Percentiles rank a stretch among this genome's conserved stretches.
Conservation (phyloP, 2,797 vertebrate genomes). For the Enoplosus armatus region DNA sequence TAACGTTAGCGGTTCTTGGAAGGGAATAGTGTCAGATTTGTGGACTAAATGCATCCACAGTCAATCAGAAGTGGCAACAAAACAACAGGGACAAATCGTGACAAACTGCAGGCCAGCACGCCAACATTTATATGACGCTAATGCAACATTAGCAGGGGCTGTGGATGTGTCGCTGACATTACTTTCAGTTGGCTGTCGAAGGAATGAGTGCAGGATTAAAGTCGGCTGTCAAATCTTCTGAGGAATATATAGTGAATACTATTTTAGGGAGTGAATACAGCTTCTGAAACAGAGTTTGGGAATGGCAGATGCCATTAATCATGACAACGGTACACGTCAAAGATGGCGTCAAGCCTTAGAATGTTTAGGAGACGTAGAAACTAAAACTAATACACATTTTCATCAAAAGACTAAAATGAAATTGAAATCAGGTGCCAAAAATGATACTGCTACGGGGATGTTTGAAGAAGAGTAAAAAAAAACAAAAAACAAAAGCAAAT, state of each 20-base stretch:
- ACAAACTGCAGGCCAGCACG: too few relatives aligned
- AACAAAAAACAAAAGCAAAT: background rate
- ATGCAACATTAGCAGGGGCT: background rate
- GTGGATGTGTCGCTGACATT: background rate
- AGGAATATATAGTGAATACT: background rate
- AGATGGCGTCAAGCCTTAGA: background rate
- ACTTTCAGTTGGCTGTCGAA: background rate
- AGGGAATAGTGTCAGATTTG: background rate
- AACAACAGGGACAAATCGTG: background rate
- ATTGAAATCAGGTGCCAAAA: background rate
- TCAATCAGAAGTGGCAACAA: background rate
- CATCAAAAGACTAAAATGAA: background rate
- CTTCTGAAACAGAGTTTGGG: background rate
- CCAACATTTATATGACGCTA: background rate
- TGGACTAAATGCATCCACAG: background rate
- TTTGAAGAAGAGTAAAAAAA: background rate
- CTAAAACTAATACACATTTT: background rate
- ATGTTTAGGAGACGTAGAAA: background rate
- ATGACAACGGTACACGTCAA: background rate
- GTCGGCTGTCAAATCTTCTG: background rate
- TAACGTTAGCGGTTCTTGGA: background rate
- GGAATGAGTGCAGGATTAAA: background rate
- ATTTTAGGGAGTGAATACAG: background rate
- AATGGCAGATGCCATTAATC: background rate
- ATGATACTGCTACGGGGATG: background rate